Evolutionary conservation across 2,797 vertebrate genomes (phyloP), one percentile per base, ranked within the genome.

Genomic region (Alca torda): DNA sequence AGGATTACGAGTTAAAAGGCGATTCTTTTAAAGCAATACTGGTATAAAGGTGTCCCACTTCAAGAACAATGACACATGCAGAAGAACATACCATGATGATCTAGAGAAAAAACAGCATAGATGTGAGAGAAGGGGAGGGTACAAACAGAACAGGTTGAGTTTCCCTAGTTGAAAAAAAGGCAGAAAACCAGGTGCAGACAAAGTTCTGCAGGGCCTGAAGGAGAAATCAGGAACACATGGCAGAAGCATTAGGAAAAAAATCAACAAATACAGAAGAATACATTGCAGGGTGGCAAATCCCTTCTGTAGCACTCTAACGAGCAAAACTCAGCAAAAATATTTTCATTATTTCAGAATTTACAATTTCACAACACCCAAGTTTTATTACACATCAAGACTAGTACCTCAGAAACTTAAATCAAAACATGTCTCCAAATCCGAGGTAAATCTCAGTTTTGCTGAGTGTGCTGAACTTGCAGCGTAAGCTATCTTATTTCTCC

Each of bases 51-150:
- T 37, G 37, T 6, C 53, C 15, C 12, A 13, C 16, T 57, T 26
- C 19, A 25, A 46, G 30, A 82, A 31, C 7, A 45, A 14, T 11
- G 23, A 53, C 53, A 15, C 2, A 1, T 0, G 0, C 23, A 56
- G 37, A 56, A 77, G 17, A 10, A 30, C 3, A 8, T 18, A 24
- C 3, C 20, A n/a, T 43, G 31, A 28, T 0, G 1, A 43, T 37
- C 30, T 33, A 45, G 14, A 70, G 30, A 48, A 41, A 50, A 85
- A 72, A 5, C 10, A 56, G 24, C 16, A 10, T 1, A 24, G 26
- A 6, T 35, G 6, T 56, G 31, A 30, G 31, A 30, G n/a, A 79
- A 72, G 4, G 16, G 9, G 6, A 60, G 5, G 43, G 11, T 63
- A 39, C 46, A 76, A 76, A 33, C 3, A 35, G 13, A 11, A 69